phyloP scores from a whole-genome alignment of 2,113 vertebrate species.

The Phylloscopus trochiloides region DNA sequence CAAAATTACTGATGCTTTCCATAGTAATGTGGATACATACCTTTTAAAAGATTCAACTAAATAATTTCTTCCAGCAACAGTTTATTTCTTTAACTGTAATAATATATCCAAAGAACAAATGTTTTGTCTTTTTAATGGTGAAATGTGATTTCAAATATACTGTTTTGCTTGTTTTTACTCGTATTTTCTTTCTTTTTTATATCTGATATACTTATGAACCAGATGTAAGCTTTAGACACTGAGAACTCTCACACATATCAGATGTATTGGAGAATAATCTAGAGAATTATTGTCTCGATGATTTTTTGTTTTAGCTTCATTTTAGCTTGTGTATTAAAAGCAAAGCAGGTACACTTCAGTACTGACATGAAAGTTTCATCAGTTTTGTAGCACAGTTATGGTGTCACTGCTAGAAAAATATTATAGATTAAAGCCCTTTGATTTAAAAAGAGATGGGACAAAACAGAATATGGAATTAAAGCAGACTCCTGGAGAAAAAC shows the following conservation, averaged over 20 bases:
- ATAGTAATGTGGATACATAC: neutral
- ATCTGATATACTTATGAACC: neutral
- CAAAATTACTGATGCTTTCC: neutral
- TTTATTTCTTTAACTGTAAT: neutral
- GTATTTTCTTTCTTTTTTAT: neutral
- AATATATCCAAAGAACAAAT: neutral
- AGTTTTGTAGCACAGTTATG: neutral
- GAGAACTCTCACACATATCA: neutral
- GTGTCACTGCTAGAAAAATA: neutral
- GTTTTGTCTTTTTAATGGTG: neutral
- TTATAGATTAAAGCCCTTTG: neutral
- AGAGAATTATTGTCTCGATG: neutral
- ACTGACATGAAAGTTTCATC: neutral
- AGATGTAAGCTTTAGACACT: neutral
- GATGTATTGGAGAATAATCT: neutral
- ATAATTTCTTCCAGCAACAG: neutral
- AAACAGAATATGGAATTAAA: neutral
- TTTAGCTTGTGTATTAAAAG: neutral
- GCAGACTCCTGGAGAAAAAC: neutral
- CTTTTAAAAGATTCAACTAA: neutral
- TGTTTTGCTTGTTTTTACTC: neutral
- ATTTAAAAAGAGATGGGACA: neutral
- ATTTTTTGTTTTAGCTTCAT: neutral
- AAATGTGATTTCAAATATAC: neutral
- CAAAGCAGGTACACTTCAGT: neutral